These are phyloP conservation scores for Xestia xanthographa DNA, from an alignment of 2,888 invertebrate genomes.

Conservation along the genomic window DNA sequence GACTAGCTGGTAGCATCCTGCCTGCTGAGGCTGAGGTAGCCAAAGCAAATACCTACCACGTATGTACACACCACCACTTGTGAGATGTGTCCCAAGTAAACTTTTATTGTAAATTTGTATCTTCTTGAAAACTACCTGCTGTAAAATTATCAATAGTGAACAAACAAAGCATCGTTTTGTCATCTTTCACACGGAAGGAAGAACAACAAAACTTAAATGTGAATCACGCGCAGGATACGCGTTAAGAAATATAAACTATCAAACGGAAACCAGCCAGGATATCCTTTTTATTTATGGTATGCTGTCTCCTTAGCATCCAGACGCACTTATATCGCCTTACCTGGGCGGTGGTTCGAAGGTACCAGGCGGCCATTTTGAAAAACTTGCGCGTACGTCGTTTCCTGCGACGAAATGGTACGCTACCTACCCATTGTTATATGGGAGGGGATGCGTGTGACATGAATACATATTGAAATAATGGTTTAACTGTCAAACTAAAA, in stretches of 20 bases:
- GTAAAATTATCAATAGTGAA: not conserved
- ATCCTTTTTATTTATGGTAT: slow-evolving; percentile 85
- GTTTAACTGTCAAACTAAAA: slow-evolving; percentile 81
- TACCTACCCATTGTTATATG: slow-evolving; percentile 87
- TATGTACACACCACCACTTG: not conserved
- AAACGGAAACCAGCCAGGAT: slow-evolving; percentile 87
- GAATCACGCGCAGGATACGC: slow-evolving; percentile 76
- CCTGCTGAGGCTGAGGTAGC: not conserved
- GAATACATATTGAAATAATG: slow-evolving; percentile 80
- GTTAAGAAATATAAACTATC: slow-evolving; percentile 70
- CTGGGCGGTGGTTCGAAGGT: slow-evolving; percentile 78
- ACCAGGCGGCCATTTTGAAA: slow-evolving; percentile 83
- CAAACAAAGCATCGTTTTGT: slow-evolving; percentile 41
- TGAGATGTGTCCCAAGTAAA: not conserved
- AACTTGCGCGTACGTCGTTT: slow-evolving; percentile 86
- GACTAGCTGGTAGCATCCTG: not conserved
- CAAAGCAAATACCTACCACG: not conserved
- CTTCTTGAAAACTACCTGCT: slow-evolving; percentile 7
- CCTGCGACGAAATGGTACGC: slow-evolving; percentile 88
- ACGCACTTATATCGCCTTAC: slow-evolving; percentile 82
- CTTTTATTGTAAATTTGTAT: not conserved
- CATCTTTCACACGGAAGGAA: slow-evolving; percentile 75
- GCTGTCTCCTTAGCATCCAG: slow-evolving; percentile 86
- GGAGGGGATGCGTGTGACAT: slow-evolving; percentile 86
- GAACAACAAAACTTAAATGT: slow-evolving; percentile 68